phyloP scores from a whole-genome alignment of 2,797 vertebrate genomes.

The Sebastolobus altivelis region DNA sequence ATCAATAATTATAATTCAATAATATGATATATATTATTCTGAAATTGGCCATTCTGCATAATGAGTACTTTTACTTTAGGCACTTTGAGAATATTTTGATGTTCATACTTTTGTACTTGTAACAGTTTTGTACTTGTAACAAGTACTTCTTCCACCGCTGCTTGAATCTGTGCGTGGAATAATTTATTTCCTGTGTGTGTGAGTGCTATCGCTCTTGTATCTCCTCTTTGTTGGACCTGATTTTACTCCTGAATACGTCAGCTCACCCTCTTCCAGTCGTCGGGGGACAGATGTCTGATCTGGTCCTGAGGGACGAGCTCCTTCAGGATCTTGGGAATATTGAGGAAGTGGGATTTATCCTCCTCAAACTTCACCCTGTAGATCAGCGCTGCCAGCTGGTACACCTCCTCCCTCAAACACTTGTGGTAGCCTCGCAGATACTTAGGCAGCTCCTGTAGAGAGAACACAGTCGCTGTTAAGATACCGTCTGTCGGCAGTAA shows the following conservation, averaged over 20 bases:
- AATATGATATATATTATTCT: too few species aligned
- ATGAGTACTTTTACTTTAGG: too few species aligned
- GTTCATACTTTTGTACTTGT: too few species aligned
- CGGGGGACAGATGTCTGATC: conserved; percentile 90
- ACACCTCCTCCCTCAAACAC: conserved; percentile 92
- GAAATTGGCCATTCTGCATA: too few species aligned
- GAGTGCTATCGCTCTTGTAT: neutral
- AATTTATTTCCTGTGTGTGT: neutral
- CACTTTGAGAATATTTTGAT: too few species aligned
- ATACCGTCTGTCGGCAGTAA: neutral
- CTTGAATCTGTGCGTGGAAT: neutral
- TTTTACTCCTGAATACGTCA: neutral
- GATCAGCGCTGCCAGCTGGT: conserved; percentile 94
- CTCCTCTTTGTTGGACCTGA: neutral
- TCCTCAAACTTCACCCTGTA: conserved; percentile 97
- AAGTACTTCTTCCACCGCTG: too few species aligned
- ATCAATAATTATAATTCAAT: too few species aligned
- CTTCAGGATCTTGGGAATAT: conserved; percentile 92
- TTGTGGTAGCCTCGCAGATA: conserved; percentile 98
- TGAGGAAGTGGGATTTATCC: conserved; percentile 94
- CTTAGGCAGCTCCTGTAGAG: conserved; percentile 93
- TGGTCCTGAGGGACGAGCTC: conserved; percentile 96
- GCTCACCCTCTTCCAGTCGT: conserved; percentile 96
- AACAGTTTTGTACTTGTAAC: too few species aligned
- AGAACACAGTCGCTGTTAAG: neutral